Evolutionary conservation across 1,140 invertebrate species (phyloP).

Genomic region (Pteromalus puparum): DNA sequence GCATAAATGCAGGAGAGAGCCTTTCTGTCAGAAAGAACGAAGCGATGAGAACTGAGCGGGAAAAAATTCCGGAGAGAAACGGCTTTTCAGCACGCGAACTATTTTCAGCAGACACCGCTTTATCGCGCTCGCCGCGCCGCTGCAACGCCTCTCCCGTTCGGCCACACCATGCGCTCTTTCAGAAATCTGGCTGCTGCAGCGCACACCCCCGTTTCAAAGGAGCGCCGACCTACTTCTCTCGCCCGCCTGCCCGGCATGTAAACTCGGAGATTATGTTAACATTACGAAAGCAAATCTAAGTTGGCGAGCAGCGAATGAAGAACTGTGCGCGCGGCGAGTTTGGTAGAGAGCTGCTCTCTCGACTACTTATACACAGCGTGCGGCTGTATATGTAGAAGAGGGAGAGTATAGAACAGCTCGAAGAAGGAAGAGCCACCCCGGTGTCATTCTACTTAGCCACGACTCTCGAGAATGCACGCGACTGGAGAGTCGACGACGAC

Average conservation of each 20-base stretch:
- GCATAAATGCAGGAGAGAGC: neutral
- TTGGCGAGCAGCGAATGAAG: neutral
- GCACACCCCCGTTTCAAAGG: neutral
- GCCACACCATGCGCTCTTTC: neutral
- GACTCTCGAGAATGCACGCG: slow-evolving; percentile 23
- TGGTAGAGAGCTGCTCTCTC: neutral
- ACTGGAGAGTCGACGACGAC: slow-evolving; percentile 37
- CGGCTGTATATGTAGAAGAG: too few relatives aligned
- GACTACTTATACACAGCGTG: neutral
- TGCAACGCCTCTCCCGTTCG: too few relatives aligned
- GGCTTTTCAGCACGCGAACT: neutral
- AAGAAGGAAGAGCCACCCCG: neutral
- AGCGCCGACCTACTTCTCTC: slow-evolving; percentile 9
- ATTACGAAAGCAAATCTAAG: slow-evolving; percentile 45
- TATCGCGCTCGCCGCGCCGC: too few relatives aligned
- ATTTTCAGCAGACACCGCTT: neutral
- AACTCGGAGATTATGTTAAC: slow-evolving; percentile 39
- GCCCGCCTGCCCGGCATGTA: slow-evolving; percentile 15
- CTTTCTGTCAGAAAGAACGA: neutral
- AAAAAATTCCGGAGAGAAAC: neutral
- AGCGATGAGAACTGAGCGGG: too few relatives aligned
- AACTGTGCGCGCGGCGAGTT: neutral
- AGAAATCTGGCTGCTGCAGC: neutral
- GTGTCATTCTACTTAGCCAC: slow-evolving; percentile 20
- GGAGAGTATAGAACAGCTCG: neutral